A percentile compares a stretch with the other conserved stretches of the same genome.
Evolutionary conservation across 2,797 vertebrate genomes (phyloP).

Genomic region (Allobates femoralis): DNA sequence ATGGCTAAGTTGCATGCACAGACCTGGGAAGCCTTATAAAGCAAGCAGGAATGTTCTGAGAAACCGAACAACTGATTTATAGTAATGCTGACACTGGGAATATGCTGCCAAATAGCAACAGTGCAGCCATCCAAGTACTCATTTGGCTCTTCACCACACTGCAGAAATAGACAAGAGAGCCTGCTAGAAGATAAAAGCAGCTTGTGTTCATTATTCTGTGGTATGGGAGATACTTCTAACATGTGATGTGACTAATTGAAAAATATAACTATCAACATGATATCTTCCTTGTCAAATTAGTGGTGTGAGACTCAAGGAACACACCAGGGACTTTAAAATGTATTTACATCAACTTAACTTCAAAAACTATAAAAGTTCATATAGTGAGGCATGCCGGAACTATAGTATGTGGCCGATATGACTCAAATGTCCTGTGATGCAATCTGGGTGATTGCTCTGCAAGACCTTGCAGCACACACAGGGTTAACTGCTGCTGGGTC

Average conservation of each 20-base stretch:
- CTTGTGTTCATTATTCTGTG: neutral
- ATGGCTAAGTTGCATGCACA: neutral
- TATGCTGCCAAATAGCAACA: conserved; percentile 29
- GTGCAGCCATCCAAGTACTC: conserved; percentile 22
- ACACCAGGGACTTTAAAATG: no score
- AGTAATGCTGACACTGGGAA: conserved; percentile 21
- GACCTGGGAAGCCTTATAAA: neutral
- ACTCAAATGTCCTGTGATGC: no score
- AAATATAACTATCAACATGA: neutral
- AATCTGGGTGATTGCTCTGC: no score
- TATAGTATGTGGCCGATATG: no score
- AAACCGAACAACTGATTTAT: conserved; percentile 36
- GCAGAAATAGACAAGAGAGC: conserved; percentile 18
- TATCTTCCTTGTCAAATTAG: neutral
- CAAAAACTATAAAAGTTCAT: no score
- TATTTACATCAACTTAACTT: no score
- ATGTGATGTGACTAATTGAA: no score
- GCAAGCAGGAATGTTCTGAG: neutral
- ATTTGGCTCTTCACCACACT: conserved; percentile 14
- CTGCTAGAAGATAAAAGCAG: neutral
- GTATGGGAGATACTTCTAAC: neutral
- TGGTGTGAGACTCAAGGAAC: no score
- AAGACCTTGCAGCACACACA: no score
- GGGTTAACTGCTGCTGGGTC: no score
- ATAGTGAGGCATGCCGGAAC: no score